Base-by-base conservation (phyloP, 2,888 invertebrate species). In the Eueremaeus valkanovi region DNA sequence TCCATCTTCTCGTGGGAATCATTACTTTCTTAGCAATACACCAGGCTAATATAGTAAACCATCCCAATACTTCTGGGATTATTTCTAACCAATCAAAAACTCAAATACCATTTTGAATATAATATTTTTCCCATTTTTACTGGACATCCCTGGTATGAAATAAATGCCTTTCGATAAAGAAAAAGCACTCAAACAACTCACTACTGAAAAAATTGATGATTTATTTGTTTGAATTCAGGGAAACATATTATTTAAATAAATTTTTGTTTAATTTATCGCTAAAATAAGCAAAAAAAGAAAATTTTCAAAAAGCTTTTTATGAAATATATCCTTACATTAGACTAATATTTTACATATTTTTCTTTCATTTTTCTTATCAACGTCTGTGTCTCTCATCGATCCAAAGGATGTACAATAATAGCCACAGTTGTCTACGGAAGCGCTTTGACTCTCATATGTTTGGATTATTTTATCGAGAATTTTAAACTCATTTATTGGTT, bases 391-490 rank as follows among this genome's bases (percentile, higher is more conserved):
- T 66, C n/a, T 16, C 6, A 66, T 66, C 36, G n/a, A 66, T 36
- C 76, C 75, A 58, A 73, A 78, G 74, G 77, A 9, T 73, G 77
- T 61, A 90, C 91, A 55, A 88, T 91, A 80, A 84, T 91, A 76
- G 90, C 90, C 45, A 91, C 91, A 18, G 87, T 89, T 79, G 85
- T 90, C n/a, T 90, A 90, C 80, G 92, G 92, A 31, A 90, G 89
- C 27, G 90, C 90, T 9, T 87, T 90, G 75, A 86, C 91, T 79
- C 87, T 90, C 13, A 87, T 87, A 18, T 87, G 89, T 3, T 85
- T 90, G 75, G 92, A 92, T 84, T 91, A 90, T 83, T 90, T 90
- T 83, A 86, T 91, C 76, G 90, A 91, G 82, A 86, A 88, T 81
- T 86, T 89, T 83, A 85, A 88, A 81, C 88, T 90, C 87, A 86